Conservation (phyloP, 92 coral and sea anemone genomes). For the Galaxea fascicularis region DNA sequence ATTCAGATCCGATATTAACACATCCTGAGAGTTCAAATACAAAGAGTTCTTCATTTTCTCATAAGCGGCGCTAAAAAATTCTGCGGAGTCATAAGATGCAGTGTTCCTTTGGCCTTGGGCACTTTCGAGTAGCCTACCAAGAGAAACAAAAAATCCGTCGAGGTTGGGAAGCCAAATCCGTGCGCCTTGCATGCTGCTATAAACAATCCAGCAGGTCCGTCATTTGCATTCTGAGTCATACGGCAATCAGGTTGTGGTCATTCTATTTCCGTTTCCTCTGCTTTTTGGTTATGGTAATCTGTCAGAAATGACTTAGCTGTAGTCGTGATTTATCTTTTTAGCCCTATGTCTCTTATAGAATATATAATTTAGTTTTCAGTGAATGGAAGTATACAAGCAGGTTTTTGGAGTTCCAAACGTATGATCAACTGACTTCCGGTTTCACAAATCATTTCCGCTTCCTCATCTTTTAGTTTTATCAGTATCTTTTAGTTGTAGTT, state of each 20-base stretch:
- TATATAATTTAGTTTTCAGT: background rate
- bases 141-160: background rate
- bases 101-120: constrained; percentile 11
- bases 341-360: background rate
- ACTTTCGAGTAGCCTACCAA: constrained; percentile 2
- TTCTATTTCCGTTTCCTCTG: too few species aligned
- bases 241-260: too few species aligned
- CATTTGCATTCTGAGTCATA: too few species aligned
- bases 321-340: background rate
- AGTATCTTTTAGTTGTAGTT: too few species aligned
- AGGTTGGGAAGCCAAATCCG: background rate
- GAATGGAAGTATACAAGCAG: background rate
- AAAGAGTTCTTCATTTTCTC: background rate
- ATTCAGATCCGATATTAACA: background rate
- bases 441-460: background rate
- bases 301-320: background rate
- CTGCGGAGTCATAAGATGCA: constrained; percentile 2
- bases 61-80: background rate
- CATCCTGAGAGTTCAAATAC: background rate
- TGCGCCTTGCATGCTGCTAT: constrained; percentile 1
- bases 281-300: too few species aligned
- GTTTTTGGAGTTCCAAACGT: background rate
- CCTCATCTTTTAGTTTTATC: background rate
- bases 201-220: background rate
- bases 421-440: background rate